phyloP scores from a whole-genome alignment of 2,797 vertebrate species.

The Morelia viridis region DNA sequence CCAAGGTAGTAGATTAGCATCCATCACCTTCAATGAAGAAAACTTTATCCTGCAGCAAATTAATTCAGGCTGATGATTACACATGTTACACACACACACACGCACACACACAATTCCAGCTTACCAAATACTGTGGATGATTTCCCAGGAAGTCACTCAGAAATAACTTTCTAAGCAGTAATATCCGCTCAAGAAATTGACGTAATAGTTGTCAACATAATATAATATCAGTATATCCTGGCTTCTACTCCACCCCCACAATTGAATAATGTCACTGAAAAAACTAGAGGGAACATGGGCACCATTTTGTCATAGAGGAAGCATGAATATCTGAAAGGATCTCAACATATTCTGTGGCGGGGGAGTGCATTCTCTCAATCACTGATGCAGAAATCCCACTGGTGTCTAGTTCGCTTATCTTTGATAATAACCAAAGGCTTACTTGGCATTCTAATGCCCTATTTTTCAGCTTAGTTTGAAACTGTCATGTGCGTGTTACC shows the following conservation, averaged over 20 bases:
- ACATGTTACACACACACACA: not conserved
- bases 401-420: constrained; percentile 59
- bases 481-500: constrained; percentile 61
- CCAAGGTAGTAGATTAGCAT: not conserved
- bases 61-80: not conserved
- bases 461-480: constrained; percentile 71
- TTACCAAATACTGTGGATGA: not conserved
- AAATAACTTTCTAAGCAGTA: not conserved
- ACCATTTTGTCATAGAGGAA: not conserved
- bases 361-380: constrained; percentile 41
- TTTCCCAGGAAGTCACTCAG: not conserved
- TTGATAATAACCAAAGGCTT: constrained; percentile 54
- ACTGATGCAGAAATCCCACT: constrained; percentile 42
- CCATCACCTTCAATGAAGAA: not conserved
- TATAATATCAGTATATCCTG: not conserved
- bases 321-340: not conserved
- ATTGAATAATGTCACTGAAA: not conserved
- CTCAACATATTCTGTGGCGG: not conserved
- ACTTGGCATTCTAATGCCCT: constrained; percentile 57
- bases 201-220: not conserved
- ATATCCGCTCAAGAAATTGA: not conserved
- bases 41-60: not conserved
- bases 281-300: not conserved
- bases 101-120: not conserved
- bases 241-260: not conserved